phyloP scores from a whole-genome alignment of 2,888 invertebrate species.

The Selenia dentaria region DNA sequence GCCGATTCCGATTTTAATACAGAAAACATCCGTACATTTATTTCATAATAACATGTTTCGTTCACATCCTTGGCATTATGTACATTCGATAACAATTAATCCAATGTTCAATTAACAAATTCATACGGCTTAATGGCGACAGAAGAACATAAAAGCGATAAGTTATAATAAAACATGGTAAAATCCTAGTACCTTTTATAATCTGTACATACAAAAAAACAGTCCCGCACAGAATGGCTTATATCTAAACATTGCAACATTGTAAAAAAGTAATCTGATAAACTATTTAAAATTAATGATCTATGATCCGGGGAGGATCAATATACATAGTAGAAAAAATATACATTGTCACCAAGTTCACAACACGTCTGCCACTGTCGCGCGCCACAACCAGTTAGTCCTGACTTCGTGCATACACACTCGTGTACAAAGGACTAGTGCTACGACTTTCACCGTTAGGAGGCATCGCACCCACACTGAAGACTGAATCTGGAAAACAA shows the following conservation, averaged over 20 bases:
- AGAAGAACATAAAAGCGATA: conserved; percentile 15
- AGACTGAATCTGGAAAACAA: conserved; percentile 20
- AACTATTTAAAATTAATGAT: conserved; percentile 49
- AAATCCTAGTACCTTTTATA: conserved; percentile 39
- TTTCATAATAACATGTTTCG: conserved; percentile 38
- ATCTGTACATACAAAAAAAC: conserved; percentile 65
- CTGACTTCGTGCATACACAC: too few relatives aligned
- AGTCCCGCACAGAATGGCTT: conserved; percentile 58
- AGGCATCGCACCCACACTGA: conserved; percentile 11
- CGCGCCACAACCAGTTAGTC: conserved; percentile 14
- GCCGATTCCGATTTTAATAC: conserved; percentile 20
- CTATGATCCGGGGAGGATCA: conserved; percentile 54
- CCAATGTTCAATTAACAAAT: background rate
- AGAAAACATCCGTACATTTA: conserved; percentile 28
- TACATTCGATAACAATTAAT: conserved; percentile 40
- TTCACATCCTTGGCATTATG: conserved; percentile 59
- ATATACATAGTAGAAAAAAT: conserved; percentile 82
- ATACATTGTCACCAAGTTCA: conserved; percentile 72
- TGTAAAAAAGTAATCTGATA: conserved; percentile 50
- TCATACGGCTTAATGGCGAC: background rate
- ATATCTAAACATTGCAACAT: conserved; percentile 66
- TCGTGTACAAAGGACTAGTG: background rate
- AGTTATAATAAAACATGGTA: conserved; percentile 31
- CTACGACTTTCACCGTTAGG: background rate
- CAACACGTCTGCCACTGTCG: conserved; percentile 43